Base-by-base conservation (phyloP, 2,113 vertebrate species). In the Monarcha castaneiventris region DNA sequence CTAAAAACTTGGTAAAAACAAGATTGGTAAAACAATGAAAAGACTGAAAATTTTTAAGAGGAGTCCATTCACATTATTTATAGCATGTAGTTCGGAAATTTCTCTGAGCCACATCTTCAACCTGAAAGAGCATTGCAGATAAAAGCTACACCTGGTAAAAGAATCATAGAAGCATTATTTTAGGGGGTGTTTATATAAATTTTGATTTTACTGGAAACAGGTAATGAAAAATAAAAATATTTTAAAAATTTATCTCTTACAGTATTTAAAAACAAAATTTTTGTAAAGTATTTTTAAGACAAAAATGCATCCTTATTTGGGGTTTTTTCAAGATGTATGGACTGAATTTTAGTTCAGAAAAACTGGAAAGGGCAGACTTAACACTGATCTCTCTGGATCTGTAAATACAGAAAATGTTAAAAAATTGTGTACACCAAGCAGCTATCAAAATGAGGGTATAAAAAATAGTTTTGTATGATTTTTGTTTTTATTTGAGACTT, bases 401-500 rank as follows among this genome's bases (percentile, higher is more conserved):
- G 19, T 37, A 83, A 85, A 83, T 12, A 8, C 3, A 46, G 15
- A 93, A 91, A 41, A 73, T 19, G 3, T 35, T 5, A 2, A 27
- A 30, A 49, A 37, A 56, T 3, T 6, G 2, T 41, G 5, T 35
- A 33, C 12, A 69, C 7, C 9, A 82, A 91, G 76, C 26, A 6
- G 7, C 18, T 89, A 61, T 12, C 4, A 86, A 91, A 90, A 84
- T 46, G 19, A 61, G 16, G 16, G 6, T 30, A n/a, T 33, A 77
- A 91, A 72, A 88, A 32, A 32, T 37, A 61, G 16, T 33, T 82
- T 71, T 79, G 7, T 71, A 51, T 51, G 19, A 9, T 19, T 59
- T 92, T 75, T 93, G 21, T 76, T 93, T 95, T 93, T 93, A 87
- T 96, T 96, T 94, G 92, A 94, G 93, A 63, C 55, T 90, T 87